Evolutionary conservation across 2,113 vertebrate genomes (phyloP), one percentile per base, ranked within the genome.

Genomic region (Myotis lucifugus): DNA sequence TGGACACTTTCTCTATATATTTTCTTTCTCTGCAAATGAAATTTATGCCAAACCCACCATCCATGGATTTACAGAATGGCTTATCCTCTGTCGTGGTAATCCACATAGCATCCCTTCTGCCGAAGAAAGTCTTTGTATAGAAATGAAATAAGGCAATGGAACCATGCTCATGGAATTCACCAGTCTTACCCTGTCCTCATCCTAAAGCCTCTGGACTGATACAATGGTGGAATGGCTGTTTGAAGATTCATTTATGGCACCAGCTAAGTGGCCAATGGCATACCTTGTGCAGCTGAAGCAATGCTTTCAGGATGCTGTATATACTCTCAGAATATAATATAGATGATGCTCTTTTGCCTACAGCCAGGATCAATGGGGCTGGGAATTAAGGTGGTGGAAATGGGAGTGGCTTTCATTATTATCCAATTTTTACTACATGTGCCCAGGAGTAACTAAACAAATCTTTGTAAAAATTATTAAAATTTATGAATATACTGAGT

Each of bases 401-500:
- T 64, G 34, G 5, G 34, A 61, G 29, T 66, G 52, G 29, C 29
- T 84, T 83, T 88, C 94, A 52, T 25, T 50, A 95, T 69, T 52
- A 52, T 70, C n/a, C 25, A 95, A 84, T 50, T 84, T 54, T 66
- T 48, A 72, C 21, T 89, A 6, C 29, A 11, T 34, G 29, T 72
- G 25, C 77, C 42, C 52, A 91, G 50, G 29, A 69, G 59, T 70
- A 92, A 94, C 67, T 81, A 76, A 69, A 74, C 5, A 67, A 73
- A 7, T 29, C 46, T 59, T 29, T 37, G 9, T 69, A 77, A 82
- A 79, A 88, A 69, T 92, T 59, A 46, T 69, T 81, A 34, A 48
- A 23, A 89, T 85, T 61, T 92, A 56, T 94, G 46, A 66, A 79
- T n/a, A 66, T 66, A 27, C 50, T 92, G 78, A 92, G 13, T 54